Evolutionary conservation across 2,888 invertebrate genomes (phyloP), one percentile per base, ranked within the genome.

Genomic region (Plemyria rubiginata): DNA sequence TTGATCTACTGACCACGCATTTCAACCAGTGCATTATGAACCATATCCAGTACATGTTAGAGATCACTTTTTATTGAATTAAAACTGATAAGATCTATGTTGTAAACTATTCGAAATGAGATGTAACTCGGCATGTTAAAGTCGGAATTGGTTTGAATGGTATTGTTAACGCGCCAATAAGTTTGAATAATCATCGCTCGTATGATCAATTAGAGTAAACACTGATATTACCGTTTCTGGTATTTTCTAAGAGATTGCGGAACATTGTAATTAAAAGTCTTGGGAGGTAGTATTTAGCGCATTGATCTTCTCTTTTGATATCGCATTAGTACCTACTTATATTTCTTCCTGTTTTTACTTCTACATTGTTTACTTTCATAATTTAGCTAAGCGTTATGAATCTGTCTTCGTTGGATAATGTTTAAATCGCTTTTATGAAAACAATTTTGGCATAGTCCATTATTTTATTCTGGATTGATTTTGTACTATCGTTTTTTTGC

Each of bases 1-100:
- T 70, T 76, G 76, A 71, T 73, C 79, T 62, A 79, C 84, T 85
- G 84, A 83, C 84, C 84, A 80, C 62, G 6, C 50, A 50, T 48
- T 32, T 22, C 54, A 54, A 54, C 15, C 51, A 57, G 6, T 49
- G 60, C 15, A 68, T 60, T 64, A 61, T 43, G 16, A 60, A 65
- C 67, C 54, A 45, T 68, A 71, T 60, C n/a, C 16, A 15, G 54
- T 38, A 51, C 15, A 41, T n/a, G 13, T 53, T 63, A 66, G 61
- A 68, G 66, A 55, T 55, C 48, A 65, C 46, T 60, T 55, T 63
- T 58, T 58, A 57, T 43, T 54, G 49, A 51, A 63, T 29, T 49
- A 9, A 22, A 41, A 41, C 15, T 40, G 57, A 63, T 54, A 52
- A 58, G 45, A 63, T 60, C 63, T 38, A 43, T 32, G 8, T 13